Base-by-base conservation (phyloP, 2,797 vertebrate genomes). In the Loriculus beryllinus region DNA sequence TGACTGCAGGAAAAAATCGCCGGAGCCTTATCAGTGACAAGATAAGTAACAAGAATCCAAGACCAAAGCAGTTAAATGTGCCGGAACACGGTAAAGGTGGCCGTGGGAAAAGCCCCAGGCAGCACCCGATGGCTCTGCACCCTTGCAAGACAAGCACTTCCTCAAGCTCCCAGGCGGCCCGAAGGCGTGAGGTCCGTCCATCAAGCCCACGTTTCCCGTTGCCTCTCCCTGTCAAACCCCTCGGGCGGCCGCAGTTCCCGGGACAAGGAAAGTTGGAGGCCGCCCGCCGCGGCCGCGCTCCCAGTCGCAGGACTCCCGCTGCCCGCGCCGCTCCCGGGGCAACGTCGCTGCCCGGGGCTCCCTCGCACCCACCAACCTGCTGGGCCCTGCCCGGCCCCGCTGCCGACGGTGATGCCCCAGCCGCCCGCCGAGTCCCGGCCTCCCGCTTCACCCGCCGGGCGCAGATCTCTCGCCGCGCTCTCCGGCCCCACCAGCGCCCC, bases 201-300 rank as follows among this genome's bases (percentile, higher is more conserved):
- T 10, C 17, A 12, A 75, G n/a, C 79, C 69, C 79, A 4, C 28
- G 42, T 9, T 60, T 40, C 54, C 85, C 82, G 7, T 7, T 23
- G 3, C 4, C 21, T 22, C 78, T 14, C 69, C 3, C 67, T 7
- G 29, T 42, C 49, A 20, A 14, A 51, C 51, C 75, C 82, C 71
- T 26, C 35, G 56, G 90, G 76, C 82, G 78, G 14, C 76, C 47
- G 47, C 68, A 49, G 54, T 28, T 89, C 78, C 82, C 2, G 82
- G 86, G 94, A 95, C 84, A 40, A 40, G 63, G 20, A 47, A 92
- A 88, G 70, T 71, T 82, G 86, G 92, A 85, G 80, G 86, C 90
- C 83, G 54, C 8, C 17, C 21, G 57, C 39, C 9, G 29, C n/a
- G 14, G 54, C 83, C 15, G 43, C 64, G 33, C 78, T 78, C 26